Conservation (phyloP, 1,140 invertebrate genomes). For the Arion vulgaris region DNA sequence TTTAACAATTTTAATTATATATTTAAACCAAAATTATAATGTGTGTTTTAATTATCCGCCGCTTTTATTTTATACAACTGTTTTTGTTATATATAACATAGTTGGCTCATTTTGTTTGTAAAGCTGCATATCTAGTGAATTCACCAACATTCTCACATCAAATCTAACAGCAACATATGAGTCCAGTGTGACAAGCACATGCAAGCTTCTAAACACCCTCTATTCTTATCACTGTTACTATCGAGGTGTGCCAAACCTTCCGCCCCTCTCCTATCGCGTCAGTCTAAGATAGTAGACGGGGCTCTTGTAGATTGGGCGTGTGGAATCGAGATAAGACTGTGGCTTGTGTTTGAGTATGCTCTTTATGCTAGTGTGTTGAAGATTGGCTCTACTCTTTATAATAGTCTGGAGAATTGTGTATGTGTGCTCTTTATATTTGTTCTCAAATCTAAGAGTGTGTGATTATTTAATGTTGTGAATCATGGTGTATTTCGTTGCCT, state of each 20-base stretch:
- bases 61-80: no score
- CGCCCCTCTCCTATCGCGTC: conserved; percentile 8
- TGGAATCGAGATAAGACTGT: conserved; percentile 2
- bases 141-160: not conserved
- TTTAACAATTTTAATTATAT: no score
- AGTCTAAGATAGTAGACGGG: not conserved
- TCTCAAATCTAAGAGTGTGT: no score
- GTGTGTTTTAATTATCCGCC: no score
- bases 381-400: not conserved
- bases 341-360: conserved; percentile 6
- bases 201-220: conserved; percentile 2
- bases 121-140: no score
- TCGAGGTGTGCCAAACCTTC: conserved; percentile 16
- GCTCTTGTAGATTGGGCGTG: conserved; percentile 10
- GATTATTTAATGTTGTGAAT: no score
- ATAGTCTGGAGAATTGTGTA: not conserved
- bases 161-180: not conserved
- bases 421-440: no score
- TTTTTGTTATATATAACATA: no score
- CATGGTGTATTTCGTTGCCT: no score
- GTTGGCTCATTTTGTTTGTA: no score
- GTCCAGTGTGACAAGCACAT: not conserved
- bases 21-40: no score
- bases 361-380: not conserved
- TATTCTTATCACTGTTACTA: not conserved